Evolutionary conservation across 2,888 invertebrate species (phyloP), one percentile per base, ranked within the genome.

Genomic region (Cryptocheilus praepositus): DNA sequence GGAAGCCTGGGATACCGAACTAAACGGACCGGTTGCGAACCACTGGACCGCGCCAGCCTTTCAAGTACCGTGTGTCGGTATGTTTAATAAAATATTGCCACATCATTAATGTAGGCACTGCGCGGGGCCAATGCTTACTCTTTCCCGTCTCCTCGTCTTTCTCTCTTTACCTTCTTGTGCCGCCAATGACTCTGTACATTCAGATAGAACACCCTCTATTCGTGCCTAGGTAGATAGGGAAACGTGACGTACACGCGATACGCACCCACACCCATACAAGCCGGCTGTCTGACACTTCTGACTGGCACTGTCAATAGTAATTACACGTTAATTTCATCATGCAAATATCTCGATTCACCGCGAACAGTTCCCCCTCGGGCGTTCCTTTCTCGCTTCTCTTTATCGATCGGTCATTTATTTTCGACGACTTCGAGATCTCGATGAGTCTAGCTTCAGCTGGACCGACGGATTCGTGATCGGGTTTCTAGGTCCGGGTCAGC

Each of bases 271-370:
- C 49, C 46, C n/a, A 46, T 77, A 77, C 81, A 74, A 67, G 62
- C 72, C 36, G 36, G 36, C 25, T 25, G 25, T 36, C 36, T 1
- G 36, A 36, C 36, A 54, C 61, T 64, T 70, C 64, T 76, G 61
- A 69, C 67, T 68, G 69, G 71, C 44, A 73, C 81, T 81, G 80
- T 84, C 83, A 81, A 83, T 81, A 79, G 77, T 82, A 81, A 84
- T 84, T 84, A 83, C 75, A 76, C 79, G 75, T 80, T 81, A 83
- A 82, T 81, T 82, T 75, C 77, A 74, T 78, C 70, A 64, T 56
- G 65, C 65, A 52, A 58, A 55, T 64, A 70, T 56, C 57, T 68
- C 57, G 61, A 62, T 49, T 64, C 70, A 51, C 43, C 46, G n/a
- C 56, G 16, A 13, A 11, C 21, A 22, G 19, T 5, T 19, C 1